phyloP scores from a whole-genome alignment of 2,888 invertebrate species.

The Calliphora vomitoria region DNA sequence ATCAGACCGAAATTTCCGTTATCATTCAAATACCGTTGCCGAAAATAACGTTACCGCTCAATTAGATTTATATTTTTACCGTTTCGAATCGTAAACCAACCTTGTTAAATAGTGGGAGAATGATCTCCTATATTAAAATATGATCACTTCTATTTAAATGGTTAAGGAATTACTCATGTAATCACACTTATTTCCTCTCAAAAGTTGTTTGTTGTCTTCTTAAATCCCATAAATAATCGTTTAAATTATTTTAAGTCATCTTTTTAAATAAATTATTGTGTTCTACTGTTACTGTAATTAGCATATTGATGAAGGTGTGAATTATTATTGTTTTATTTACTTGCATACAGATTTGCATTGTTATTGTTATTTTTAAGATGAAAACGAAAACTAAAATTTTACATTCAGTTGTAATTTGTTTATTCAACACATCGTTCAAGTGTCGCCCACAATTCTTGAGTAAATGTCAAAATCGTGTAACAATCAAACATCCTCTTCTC shows the following conservation, averaged over 20 bases:
- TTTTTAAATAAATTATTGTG: background rate
- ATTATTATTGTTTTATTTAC: constrained; percentile 20
- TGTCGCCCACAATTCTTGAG: background rate
- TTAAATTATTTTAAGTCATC: background rate
- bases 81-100: too few relatives aligned
- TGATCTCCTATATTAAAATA: too few relatives aligned
- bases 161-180: too few relatives aligned
- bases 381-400: constrained; percentile 16
- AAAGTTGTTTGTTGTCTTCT: background rate
- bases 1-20: too few relatives aligned
- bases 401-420: constrained; percentile 43
- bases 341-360: constrained; percentile 14
- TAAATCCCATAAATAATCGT: background rate
- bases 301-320: constrained; percentile 44
- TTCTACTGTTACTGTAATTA: constrained; percentile 19
- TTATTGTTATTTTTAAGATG: background rate
- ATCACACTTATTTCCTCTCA: too few relatives aligned
- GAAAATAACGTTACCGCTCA: too few relatives aligned
- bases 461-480: constrained; percentile 59
- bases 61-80: too few relatives aligned
- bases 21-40: too few relatives aligned
- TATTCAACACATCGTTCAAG: constrained; percentile 25
- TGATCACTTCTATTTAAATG: too few relatives aligned
- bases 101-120: too few relatives aligned
- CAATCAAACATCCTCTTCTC: constrained; percentile 42